Percentiles rank a stretch among this genome's conserved stretches.
These are phyloP conservation scores for Bolborhynchus lineola DNA, from an alignment of 2,113 vertebrate species.

Conservation along the genomic window DNA sequence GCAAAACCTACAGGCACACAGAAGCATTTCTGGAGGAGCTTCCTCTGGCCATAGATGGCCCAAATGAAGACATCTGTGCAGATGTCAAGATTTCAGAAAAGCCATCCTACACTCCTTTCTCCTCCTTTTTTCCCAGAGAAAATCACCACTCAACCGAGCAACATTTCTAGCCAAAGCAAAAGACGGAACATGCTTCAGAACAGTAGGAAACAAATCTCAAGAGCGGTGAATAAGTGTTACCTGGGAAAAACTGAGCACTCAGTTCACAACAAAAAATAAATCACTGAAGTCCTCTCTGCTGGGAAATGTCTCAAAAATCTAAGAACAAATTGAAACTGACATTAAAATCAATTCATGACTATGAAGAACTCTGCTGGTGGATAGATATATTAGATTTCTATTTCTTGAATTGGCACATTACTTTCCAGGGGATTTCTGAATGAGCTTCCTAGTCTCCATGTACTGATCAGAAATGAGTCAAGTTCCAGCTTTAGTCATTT, in stretches of 20 bases:
- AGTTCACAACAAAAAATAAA: conserved; percentile 1
- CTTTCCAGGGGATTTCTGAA: background rate
- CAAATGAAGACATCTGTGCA: background rate
- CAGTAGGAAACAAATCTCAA: background rate
- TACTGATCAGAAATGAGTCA: background rate
- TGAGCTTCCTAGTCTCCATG: background rate
- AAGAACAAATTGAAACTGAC: conserved; percentile 10
- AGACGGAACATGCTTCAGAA: background rate
- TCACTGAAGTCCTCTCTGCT: background rate
- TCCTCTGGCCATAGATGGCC: background rate
- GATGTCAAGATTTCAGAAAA: background rate
- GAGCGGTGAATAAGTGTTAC: background rate
- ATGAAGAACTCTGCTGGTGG: background rate
- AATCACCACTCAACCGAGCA: background rate
- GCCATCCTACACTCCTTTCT: background rate
- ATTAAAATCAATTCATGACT: conserved; percentile 33
- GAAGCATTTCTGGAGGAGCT: background rate
- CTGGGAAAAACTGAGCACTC: background rate
- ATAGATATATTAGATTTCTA: background rate
- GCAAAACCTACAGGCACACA: background rate
- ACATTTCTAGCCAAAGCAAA: background rate
- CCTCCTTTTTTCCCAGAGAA: background rate
- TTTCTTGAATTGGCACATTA: background rate
- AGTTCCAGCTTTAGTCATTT: background rate
- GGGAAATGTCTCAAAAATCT: conserved; percentile 41